Percentiles rank a stretch among this genome's conserved stretches.
Evolutionary conservation across 2,113 vertebrate species (phyloP).

Genomic region (Vanacampus margaritifer): DNA sequence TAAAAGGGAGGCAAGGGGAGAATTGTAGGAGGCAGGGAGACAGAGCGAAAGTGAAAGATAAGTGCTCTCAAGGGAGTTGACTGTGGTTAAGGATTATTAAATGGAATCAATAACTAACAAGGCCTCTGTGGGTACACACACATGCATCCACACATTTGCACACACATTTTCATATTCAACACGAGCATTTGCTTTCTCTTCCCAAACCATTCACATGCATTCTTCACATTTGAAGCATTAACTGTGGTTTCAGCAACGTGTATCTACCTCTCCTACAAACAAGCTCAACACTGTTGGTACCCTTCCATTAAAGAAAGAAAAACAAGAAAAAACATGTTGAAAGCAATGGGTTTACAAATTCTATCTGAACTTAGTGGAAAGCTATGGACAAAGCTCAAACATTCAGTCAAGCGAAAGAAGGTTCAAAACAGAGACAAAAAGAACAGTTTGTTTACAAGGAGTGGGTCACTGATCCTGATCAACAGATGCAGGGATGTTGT

Average conservation of each 20-base stretch:
- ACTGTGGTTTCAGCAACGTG: not conserved
- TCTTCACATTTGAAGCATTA: not conserved
- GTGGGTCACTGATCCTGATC: not conserved
- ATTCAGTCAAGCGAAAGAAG: not conserved
- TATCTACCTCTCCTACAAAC: not conserved
- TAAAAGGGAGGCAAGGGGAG: slow-evolving; percentile 13
- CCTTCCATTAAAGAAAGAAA: not conserved
- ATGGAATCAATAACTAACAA: slow-evolving; percentile 74
- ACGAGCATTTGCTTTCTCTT: not conserved
- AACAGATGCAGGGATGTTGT: not conserved
- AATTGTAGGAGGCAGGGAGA: slow-evolving; percentile 18
- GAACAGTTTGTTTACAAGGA: no score
- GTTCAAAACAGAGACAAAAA: no score
- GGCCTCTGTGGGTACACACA: slow-evolving; percentile 22
- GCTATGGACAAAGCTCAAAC: not conserved
- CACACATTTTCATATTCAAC: not conserved
- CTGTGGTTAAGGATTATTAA: slow-evolving; percentile 71
- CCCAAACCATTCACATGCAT: not conserved
- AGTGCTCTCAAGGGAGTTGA: slow-evolving; percentile 66
- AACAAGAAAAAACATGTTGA: not conserved
- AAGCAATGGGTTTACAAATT: not conserved
- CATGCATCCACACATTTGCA: not conserved
- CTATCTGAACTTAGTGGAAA: not conserved
- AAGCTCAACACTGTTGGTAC: not conserved
- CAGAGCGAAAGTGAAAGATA: slow-evolving; percentile 37